phyloP scores from a whole-genome alignment of 2,113 vertebrate species.

The Panthera leo region DNA sequence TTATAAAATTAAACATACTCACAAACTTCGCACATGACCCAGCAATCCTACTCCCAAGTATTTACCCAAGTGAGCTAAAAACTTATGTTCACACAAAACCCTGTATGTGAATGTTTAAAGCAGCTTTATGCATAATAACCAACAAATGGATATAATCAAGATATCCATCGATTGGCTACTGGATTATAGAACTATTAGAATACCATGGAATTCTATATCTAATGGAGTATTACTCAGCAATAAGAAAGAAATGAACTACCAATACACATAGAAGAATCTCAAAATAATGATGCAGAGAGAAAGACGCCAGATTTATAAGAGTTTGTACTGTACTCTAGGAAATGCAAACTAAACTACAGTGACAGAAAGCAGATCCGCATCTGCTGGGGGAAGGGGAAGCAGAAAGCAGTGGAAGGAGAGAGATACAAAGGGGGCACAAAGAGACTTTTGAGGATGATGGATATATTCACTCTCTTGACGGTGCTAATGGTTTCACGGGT shows the following conservation, averaged over 20 bases:
- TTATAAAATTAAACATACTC: not conserved
- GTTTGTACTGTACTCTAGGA: not conserved
- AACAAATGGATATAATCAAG: conserved; percentile 2
- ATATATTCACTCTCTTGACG: not conserved
- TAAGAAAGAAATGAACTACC: conserved; percentile 4
- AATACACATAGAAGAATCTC: not conserved
- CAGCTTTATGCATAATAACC: not conserved
- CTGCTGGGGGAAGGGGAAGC: not conserved
- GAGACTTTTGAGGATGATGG: not conserved
- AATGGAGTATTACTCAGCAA: not conserved
- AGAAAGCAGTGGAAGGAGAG: not conserved
- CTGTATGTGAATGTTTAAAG: not conserved
- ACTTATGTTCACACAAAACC: not conserved
- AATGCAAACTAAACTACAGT: conserved; percentile 2
- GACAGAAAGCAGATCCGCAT: not conserved
- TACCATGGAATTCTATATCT: conserved; percentile 8
- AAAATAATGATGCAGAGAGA: not conserved
- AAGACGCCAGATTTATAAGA: not conserved
- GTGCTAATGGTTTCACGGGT: not conserved
- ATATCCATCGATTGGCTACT: not conserved
- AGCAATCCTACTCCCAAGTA: not conserved
- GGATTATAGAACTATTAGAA: not conserved
- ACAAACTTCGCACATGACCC: not conserved
- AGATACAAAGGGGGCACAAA: not conserved
- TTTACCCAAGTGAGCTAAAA: not conserved